Base-by-base conservation (phyloP, 2,113 vertebrate species). In the Trachemys scripta region DNA sequence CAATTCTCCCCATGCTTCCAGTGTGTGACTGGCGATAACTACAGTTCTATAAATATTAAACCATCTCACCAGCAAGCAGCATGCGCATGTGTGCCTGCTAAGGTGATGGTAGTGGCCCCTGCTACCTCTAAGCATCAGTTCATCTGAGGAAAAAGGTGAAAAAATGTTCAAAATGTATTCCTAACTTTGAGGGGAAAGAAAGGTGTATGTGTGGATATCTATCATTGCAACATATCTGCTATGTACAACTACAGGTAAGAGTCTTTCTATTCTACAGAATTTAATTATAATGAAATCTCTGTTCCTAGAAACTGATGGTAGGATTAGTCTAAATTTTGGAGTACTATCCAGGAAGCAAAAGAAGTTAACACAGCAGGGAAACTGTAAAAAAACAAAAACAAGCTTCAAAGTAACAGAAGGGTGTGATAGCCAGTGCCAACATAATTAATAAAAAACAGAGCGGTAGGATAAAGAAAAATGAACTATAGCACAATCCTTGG, bases 101-200 rank as follows among this genome's bases (percentile, higher is more conserved):
- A 47, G 35, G 2, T 65, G 11, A 57, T 3, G 10, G 62, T 14
- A 35, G 27, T 10, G 0, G 0, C 0, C 50, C 8, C 3, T 85
- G 12, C 38, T 20, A 17, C 62, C 14, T 49, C 24, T 72, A 69
- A 78, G 51, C 49, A 72, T 7, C 24, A 45, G 7, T 1, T 81
- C 8, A 51, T 56, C 3, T 16, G 27, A 85, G 35, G 6, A 38
- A 1, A 35, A 31, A 50, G 47, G 8, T 29, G 42, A 14, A 78
- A 13, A 47, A 79, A 79, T 31, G 54, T 1, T 53, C 31, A 59
- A 29, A 65, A 65, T 65, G 31, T 65, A 31, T 35, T 13, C n/a
- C 38, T 56, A 92, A 89, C 5, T 6, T 16, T 47, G 19, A 5
- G 29, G 19, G 10, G 10, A 76, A 76, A 88, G 16, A 42, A 8